Conservation (phyloP, 2,888 invertebrate species). For the Nomada lathburiana region DNA sequence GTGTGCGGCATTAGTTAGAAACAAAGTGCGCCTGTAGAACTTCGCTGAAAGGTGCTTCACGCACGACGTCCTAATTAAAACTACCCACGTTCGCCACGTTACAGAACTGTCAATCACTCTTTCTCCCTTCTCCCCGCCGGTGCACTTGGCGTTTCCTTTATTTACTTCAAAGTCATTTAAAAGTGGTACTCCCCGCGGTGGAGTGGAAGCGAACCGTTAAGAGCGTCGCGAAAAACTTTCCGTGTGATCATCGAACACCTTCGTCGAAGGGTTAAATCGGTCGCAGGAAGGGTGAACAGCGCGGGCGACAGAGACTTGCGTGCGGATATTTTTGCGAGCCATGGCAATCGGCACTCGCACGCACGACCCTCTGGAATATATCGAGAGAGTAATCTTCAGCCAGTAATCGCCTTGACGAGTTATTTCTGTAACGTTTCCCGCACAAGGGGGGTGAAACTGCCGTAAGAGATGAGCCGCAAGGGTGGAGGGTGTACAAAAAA, state of each 20-base stretch:
- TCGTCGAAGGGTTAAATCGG: constrained; percentile 60
- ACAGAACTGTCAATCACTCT: background rate
- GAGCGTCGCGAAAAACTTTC: constrained; percentile 48
- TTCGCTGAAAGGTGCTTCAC: background rate
- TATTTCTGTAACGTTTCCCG: constrained; percentile 65
- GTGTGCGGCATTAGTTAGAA: background rate
- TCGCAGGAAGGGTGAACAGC: constrained; percentile 38
- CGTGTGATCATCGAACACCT: constrained; percentile 47
- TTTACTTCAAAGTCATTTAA: constrained; percentile 40
- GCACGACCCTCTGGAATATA: constrained; percentile 51
- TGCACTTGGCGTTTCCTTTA: constrained; percentile 35
- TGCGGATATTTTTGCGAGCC: constrained; percentile 59
- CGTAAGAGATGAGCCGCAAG: constrained; percentile 57
- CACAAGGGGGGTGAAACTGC: constrained; percentile 46
- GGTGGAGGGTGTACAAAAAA: constrained; percentile 56
- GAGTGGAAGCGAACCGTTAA: constrained; percentile 33
- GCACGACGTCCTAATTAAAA: background rate
- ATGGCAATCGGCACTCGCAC: constrained; percentile 53
- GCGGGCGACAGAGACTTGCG: constrained; percentile 20
- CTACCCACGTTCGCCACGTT: background rate
- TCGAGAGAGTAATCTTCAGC: constrained; percentile 57
- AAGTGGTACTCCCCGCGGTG: constrained; percentile 36
- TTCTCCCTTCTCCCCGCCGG: background rate
- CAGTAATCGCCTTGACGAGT: constrained; percentile 63
- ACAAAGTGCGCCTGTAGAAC: background rate